A percentile compares a stretch with the other conserved stretches of the same genome.
Conservation (phyloP, 2,888 invertebrate species). For the Pandemis cinnamomeana region DNA sequence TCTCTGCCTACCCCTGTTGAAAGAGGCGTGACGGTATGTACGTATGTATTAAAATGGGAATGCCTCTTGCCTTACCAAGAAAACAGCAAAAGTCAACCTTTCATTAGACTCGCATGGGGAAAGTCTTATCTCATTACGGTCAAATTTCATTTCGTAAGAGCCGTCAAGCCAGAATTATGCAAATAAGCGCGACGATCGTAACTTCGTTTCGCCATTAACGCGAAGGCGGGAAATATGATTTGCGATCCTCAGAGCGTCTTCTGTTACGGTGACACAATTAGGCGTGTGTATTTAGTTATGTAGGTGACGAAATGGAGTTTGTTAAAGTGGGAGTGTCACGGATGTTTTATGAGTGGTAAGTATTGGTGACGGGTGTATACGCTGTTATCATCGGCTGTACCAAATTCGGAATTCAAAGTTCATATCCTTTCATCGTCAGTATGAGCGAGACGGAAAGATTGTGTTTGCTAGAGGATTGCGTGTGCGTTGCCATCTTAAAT, state of each 20-base stretch:
- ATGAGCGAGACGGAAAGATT: too few species aligned
- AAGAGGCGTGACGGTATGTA: too few species aligned
- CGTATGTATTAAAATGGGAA: too few species aligned
- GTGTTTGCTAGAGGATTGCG: too few species aligned
- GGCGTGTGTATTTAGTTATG: conserved; percentile 29
- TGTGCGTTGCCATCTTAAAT: too few species aligned
- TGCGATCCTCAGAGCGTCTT: conserved; percentile 51
- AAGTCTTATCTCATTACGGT: conserved; percentile 36
- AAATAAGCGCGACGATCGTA: conserved; percentile 53
- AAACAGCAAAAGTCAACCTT: not conserved
- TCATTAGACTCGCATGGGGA: conserved; percentile 34
- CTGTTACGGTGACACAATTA: conserved; percentile 43
- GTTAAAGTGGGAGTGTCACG: not conserved
- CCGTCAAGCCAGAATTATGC: conserved; percentile 38
- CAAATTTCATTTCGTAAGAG: conserved; percentile 38
- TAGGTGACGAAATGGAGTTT: conserved; percentile 30
- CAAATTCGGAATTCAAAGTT: too few species aligned
- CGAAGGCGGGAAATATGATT: conserved; percentile 55
- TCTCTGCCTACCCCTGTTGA: too few species aligned
- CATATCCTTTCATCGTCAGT: too few species aligned
- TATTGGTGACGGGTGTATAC: not conserved
- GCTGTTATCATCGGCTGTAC: too few species aligned
- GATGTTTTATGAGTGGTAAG: not conserved
- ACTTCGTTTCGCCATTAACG: conserved; percentile 64
- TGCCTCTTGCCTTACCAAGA: not conserved